Evolutionary conservation across 2,113 vertebrate species (phyloP).

Genomic region (Ondatra zibethicus): DNA sequence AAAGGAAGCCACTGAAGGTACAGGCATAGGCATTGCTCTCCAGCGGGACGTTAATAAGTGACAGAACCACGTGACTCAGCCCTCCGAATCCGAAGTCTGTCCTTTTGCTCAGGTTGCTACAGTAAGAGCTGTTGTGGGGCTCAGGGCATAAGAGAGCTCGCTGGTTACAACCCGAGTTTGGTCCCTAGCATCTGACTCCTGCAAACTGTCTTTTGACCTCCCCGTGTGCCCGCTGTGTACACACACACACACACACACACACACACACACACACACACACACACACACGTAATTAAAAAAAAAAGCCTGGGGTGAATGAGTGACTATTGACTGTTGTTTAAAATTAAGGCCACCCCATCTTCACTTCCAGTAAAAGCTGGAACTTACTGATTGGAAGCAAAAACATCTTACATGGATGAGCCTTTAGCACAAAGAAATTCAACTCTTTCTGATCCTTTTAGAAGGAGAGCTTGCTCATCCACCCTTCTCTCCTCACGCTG

Average conservation of each 20-base stretch:
- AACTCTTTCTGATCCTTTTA: not conserved
- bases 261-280: not conserved
- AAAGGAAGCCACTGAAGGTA: not conserved
- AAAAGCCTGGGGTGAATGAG: not conserved
- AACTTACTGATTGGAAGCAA: not conserved
- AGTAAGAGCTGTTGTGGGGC: not conserved
- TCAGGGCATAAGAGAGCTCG: not conserved
- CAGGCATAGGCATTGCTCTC: not conserved
- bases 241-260: not conserved
- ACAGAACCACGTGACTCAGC: not conserved
- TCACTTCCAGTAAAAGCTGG: constrained; percentile 22
- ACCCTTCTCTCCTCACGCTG: not conserved
- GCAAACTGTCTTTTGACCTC: not conserved
- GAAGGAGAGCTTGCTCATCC: not conserved
- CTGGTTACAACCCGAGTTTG: not conserved
- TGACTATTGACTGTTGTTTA: not conserved
- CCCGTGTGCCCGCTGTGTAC: not conserved
- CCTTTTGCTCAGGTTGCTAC: not conserved
- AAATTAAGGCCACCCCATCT: not conserved
- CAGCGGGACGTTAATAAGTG: not conserved
- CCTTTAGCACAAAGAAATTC: constrained; percentile 31
- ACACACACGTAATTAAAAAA: not conserved
- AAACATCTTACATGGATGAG: not conserved
- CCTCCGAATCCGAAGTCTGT: not conserved
- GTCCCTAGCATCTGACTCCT: not conserved